A percentile compares a stretch with the other conserved stretches of the same genome.
These are phyloP conservation scores for Leptopterna dolabrata DNA, from an alignment of 2,888 invertebrate genomes.

Conservation along the genomic window DNA sequence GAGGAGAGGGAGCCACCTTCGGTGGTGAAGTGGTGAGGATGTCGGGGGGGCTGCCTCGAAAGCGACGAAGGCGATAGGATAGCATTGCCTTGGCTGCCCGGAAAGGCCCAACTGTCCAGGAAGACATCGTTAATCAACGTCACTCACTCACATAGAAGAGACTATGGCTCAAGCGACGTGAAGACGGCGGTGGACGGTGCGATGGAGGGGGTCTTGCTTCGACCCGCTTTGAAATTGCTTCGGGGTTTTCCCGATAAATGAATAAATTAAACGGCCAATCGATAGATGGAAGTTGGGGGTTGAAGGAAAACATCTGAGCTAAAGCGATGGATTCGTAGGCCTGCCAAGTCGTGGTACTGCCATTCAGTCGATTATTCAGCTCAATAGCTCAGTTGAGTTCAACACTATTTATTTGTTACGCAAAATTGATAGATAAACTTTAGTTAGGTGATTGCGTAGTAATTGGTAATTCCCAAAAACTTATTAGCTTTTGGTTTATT, in stretches of 20 bases:
- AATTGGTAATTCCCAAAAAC: too few relatives aligned
- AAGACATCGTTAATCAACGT: conserved; percentile 59
- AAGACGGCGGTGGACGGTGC: conserved; percentile 48
- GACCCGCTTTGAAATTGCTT: conserved; percentile 10
- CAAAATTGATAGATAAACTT: too few relatives aligned
- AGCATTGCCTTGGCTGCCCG: conserved; percentile 47
- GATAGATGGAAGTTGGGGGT: not conserved
- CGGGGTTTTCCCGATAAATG: conserved; percentile 15
- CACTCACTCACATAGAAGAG: conserved; percentile 55
- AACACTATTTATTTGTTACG: too few relatives aligned
- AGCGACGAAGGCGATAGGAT: conserved; percentile 55
- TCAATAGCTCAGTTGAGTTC: too few relatives aligned
- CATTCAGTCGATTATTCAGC: too few relatives aligned
- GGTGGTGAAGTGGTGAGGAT: not conserved
- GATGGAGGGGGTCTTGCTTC: conserved; percentile 15
- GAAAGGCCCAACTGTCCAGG: conserved; percentile 58
- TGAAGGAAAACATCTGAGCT: not conserved
- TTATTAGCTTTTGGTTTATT: too few relatives aligned
- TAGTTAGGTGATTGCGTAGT: too few relatives aligned
- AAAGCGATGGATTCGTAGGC: too few relatives aligned
- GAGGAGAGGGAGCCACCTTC: not conserved
- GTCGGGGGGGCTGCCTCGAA: conserved; percentile 30
- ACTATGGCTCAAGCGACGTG: conserved; percentile 51
- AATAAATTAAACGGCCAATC: conserved; percentile 18
- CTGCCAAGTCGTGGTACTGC: too few relatives aligned